Percentiles rank a stretch among this genome's conserved stretches.
These are phyloP conservation scores for Parotocinclus haroldoi DNA, from an alignment of 2,797 vertebrate species.

Conservation along the genomic window DNA sequence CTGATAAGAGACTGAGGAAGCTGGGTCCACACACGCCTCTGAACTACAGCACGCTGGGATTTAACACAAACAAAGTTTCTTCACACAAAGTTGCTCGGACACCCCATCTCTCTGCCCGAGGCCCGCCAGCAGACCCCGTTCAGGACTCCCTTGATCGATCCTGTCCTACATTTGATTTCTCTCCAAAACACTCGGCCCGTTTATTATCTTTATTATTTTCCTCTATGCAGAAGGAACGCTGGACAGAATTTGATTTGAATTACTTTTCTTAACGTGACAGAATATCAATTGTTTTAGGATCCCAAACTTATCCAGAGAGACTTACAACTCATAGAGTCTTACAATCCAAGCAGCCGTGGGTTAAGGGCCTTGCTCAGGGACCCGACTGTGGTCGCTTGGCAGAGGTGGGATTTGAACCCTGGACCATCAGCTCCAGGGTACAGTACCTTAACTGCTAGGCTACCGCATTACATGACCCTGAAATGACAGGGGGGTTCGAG, in stretches of 20 bases:
- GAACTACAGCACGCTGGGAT: background rate
- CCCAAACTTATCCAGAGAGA: no score
- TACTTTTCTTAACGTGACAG: background rate
- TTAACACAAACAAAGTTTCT: slow-evolving; percentile 10
- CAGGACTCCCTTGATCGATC: no score
- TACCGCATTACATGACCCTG: background rate
- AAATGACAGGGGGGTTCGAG: background rate
- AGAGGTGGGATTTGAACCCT: no score
- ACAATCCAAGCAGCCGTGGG: no score
- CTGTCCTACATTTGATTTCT: background rate
- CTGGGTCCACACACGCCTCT: slow-evolving; percentile 2
- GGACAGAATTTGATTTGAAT: no score
- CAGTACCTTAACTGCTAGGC: no score
- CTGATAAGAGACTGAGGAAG: slow-evolving; percentile 51
- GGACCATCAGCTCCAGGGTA: no score
- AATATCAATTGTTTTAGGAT: slow-evolving; percentile 4
- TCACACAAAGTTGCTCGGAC: background rate
- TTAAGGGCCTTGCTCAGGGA: no score
- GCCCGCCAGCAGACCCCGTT: no score
- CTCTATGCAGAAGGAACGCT: background rate
- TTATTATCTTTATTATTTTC: background rate
- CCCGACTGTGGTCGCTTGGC: no score
- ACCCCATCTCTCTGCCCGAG: no score
- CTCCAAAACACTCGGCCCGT: background rate
- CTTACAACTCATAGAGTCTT: no score